phyloP scores from a whole-genome alignment of 2,888 invertebrate genomes.

The Agrochola macilenta region DNA sequence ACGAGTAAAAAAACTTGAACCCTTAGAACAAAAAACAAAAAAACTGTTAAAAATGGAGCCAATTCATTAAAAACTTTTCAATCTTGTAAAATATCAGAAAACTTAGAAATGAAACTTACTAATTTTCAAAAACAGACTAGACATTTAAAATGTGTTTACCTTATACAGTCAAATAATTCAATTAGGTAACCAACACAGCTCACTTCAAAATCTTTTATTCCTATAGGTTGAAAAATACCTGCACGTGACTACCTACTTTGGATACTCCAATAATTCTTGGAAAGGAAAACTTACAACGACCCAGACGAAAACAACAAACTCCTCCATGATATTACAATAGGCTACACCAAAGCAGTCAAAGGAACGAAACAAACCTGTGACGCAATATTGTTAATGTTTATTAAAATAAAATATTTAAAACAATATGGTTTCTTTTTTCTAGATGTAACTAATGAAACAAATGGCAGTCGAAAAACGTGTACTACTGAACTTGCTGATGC shows the following conservation, averaged over 20 bases:
- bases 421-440: background rate
- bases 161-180: background rate
- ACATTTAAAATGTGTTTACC: background rate
- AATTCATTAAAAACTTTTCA: background rate
- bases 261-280: conserved; percentile 14
- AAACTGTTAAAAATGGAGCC: background rate
- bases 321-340: conserved; percentile 7
- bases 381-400: background rate
- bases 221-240: conserved; percentile 6
- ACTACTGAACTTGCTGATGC: background rate
- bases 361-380: background rate
- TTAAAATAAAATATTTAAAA: background rate
- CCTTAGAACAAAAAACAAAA: background rate
- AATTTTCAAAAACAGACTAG: background rate
- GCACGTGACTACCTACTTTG: conserved; percentile 18
- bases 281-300: conserved; percentile 36
- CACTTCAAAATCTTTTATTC: background rate
- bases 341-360: background rate
- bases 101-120: background rate
- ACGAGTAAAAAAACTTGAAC: background rate
- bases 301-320: conserved; percentile 24
- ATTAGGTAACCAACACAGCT: background rate
- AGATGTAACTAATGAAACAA: background rate
- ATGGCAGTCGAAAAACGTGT: background rate
- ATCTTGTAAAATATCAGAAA: background rate